Base-by-base conservation (phyloP, 1,140 invertebrate species). In the Hetaerina americana region DNA sequence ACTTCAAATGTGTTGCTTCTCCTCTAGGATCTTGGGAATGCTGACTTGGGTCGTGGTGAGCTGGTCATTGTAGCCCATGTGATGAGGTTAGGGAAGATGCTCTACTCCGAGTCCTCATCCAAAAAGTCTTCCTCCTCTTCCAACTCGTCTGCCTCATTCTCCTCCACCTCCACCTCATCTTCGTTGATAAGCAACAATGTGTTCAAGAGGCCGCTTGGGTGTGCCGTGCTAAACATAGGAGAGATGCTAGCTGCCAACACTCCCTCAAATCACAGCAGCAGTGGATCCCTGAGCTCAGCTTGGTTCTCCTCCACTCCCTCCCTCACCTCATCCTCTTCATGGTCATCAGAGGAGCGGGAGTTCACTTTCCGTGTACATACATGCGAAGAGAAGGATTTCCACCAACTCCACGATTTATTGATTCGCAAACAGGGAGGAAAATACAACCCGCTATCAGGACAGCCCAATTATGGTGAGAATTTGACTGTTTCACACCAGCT, bases 331-430 rank as follows among this genome's bases (percentile, higher is more conserved):
- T 57, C 40, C 10, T 57, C 40, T 10, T 57, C 40, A 18, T 57
- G 40, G 40, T 57, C 40, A 57, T 57, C 40, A 3, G 40, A 57
- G 10, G 40, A 57, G 40, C 15, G 40, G 10, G 89, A 93, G 77
- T 89, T 88, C 75, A 90, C 86, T 0, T 89, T 89, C 72, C 92
- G 88, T 86, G 87, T 95, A 0, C 93, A 89, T 76, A 90, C 92
- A 82, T 88, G 89, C 40, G 93, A 95, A 78, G 94, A 97, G 78
- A 95, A 94, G 81, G 94, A 97, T 77, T 96, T 94, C 75, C 88
- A 92, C 79, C 90, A 94, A 76, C 79, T 96, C 70, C 94, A 94
- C 80, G 94, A 97, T 76, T 87, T 93, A 76, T 87, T 96, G 10
- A 94, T 96, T 73, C 87, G 87, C 76, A 87, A 93, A 81, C 88